phyloP scores from a whole-genome alignment of 2,888 invertebrate species.

The Tillus elongatus region DNA sequence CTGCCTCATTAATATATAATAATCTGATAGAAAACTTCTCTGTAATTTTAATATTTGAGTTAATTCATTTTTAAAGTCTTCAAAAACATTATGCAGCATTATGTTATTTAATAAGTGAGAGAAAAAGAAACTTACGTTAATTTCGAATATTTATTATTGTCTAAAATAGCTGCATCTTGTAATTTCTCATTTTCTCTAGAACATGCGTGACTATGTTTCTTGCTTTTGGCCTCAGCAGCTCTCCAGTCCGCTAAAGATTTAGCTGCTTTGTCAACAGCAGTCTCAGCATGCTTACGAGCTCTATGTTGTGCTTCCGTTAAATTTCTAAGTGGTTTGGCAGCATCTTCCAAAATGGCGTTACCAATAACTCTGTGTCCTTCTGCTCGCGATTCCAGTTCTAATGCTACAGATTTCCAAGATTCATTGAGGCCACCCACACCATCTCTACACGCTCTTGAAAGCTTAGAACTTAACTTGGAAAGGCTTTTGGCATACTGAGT shows the following conservation, averaged over 20 bases:
- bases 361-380: slow-evolving; percentile 69
- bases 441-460: slow-evolving; percentile 73
- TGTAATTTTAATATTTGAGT: too few species aligned
- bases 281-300: slow-evolving; percentile 63
- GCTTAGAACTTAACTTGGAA: slow-evolving; percentile 75
- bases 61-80: too few species aligned
- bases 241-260: slow-evolving; percentile 78
- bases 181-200: slow-evolving; percentile 87
- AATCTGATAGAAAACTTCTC: too few species aligned
- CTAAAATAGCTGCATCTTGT: slow-evolving; percentile 66
- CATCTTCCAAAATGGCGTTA: slow-evolving; percentile 68
- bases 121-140: too few species aligned
- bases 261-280: slow-evolving; percentile 76
- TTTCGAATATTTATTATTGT: slow-evolving; percentile 42
- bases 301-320: slow-evolving; percentile 64
- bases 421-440: slow-evolving; percentile 72
- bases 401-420: slow-evolving; percentile 84
- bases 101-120: too few species aligned
- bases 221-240: slow-evolving; percentile 76
- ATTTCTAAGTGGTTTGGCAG: slow-evolving; percentile 77
- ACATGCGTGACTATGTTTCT: slow-evolving; percentile 78
- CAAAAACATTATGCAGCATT: too few species aligned
- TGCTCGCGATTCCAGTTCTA: slow-evolving; percentile 87
- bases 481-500: slow-evolving; percentile 83
- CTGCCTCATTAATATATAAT: too few species aligned